Percentiles rank a stretch among this genome's conserved stretches.
Evolutionary conservation across 2,888 invertebrate genomes (phyloP).

Genomic region (Macaria notata): DNA sequence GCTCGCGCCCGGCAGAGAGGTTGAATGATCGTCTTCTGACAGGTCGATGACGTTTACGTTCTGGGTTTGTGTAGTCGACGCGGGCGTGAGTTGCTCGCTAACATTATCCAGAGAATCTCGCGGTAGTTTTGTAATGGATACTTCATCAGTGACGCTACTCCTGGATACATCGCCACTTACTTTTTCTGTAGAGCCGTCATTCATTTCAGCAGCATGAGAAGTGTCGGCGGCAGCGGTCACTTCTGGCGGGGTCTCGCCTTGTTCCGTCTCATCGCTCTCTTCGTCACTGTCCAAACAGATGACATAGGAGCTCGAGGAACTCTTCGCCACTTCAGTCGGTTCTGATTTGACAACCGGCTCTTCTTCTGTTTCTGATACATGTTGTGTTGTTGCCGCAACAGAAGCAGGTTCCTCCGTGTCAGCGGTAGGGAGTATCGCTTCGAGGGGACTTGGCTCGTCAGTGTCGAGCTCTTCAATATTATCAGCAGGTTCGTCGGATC

Average conservation of each 20-base stretch:
- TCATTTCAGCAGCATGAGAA: background rate
- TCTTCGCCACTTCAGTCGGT: slow-evolving; percentile 30
- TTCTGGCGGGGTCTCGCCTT: background rate
- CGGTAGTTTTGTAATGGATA: slow-evolving; percentile 11
- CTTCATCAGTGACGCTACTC: slow-evolving; percentile 8
- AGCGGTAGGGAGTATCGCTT: background rate
- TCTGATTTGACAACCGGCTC: slow-evolving; percentile 46
- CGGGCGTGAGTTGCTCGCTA: background rate
- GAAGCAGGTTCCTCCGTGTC: background rate
- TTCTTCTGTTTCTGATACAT: background rate
- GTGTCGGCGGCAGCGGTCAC: background rate
- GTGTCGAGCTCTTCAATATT: background rate
- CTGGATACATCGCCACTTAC: slow-evolving; percentile 1
- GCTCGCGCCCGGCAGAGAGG: background rate
- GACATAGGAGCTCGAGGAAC: slow-evolving; percentile 26
- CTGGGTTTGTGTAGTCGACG: slow-evolving; percentile 8
- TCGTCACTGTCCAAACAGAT: slow-evolving; percentile 72
- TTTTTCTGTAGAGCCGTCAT: slow-evolving; percentile 1
- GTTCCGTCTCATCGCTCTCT: slow-evolving; percentile 37
- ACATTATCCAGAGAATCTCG: background rate
- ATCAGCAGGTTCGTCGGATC: slow-evolving; percentile 6
- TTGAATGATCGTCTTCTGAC: slow-evolving; percentile 43
- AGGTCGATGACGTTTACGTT: slow-evolving; percentile 41
- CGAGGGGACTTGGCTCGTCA: background rate
- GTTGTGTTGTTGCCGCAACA: background rate